These are phyloP conservation scores for Danio aesculapii DNA, from an alignment of 2,797 vertebrate genomes.

Conservation along the genomic window DNA sequence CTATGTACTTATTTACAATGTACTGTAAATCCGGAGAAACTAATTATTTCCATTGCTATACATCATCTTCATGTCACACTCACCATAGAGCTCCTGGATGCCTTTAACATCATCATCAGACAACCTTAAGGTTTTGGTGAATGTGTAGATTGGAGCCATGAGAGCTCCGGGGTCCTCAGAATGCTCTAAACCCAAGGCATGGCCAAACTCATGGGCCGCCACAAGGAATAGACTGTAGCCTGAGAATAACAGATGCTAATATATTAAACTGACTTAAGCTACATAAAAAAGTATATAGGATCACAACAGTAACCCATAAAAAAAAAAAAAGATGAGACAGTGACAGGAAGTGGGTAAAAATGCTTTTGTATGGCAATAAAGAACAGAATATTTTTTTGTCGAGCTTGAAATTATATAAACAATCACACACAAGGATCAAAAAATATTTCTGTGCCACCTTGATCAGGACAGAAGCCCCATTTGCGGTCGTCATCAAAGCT, in stretches of 20 bases:
- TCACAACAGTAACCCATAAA: not conserved
- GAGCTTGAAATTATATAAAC: not conserved
- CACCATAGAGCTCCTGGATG: constrained; percentile 97
- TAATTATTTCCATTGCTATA: not conserved
- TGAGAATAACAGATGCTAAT: constrained; percentile 61
- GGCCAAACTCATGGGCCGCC: constrained; percentile 98
- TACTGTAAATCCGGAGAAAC: not conserved
- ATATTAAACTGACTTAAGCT: not conserved
- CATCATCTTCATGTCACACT: constrained; percentile 39
- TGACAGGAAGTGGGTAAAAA: not conserved
- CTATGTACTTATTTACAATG: too few relatives aligned
- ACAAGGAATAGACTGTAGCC: constrained; percentile 98
- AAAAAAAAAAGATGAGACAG: not conserved
- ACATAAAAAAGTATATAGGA: not conserved
- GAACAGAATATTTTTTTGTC: not conserved
- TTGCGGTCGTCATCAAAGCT: constrained; percentile 96
- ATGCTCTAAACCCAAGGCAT: constrained; percentile 96
- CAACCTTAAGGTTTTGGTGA: constrained; percentile 91
- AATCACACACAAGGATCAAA: not conserved
- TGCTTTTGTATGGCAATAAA: not conserved
- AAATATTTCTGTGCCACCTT: constrained; percentile 80
- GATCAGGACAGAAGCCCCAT: constrained; percentile 98
- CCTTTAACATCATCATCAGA: constrained; percentile 93
- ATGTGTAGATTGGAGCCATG: constrained; percentile 97
- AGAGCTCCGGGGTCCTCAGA: constrained; percentile 94